Percentiles rank a stretch among this genome's conserved stretches.
Evolutionary conservation across 2,797 vertebrate species (phyloP).

Genomic region (Sebastes elongatus): DNA sequence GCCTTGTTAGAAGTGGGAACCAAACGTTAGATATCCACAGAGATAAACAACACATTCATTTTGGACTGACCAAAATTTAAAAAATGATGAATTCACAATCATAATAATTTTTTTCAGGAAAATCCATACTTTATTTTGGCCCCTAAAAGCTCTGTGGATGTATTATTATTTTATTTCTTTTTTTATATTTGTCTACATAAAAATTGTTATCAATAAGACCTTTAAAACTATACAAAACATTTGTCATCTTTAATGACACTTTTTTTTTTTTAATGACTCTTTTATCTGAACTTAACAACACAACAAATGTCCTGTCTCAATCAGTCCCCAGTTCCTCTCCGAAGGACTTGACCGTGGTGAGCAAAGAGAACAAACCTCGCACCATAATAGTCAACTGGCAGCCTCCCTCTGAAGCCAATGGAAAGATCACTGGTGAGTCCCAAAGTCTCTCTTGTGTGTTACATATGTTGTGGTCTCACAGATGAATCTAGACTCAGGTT

Average conservation of each 20-base stretch:
- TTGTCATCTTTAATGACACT: not conserved
- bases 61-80: too few species aligned
- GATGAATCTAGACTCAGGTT: not conserved
- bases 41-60: too few species aligned
- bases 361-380: conserved; percentile 97
- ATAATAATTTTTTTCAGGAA: too few species aligned
- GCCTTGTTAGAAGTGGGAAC: too few species aligned
- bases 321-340: conserved; percentile 95
- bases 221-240: not conserved
- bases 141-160: too few species aligned
- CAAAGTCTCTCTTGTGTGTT: not conserved
- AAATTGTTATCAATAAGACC: too few species aligned
- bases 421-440: conserved; percentile 94
- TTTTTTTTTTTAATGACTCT: not conserved
- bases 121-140: too few species aligned
- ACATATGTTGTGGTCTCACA: not conserved
- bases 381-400: conserved; percentile 99
- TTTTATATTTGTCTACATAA: too few species aligned
- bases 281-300: not conserved
- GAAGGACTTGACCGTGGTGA: conserved; percentile 98
- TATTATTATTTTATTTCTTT: too few species aligned
- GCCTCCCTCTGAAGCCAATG: conserved; percentile 97
- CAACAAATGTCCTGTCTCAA: conserved; percentile 1
- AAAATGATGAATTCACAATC: too few species aligned
- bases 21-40: too few species aligned